These are phyloP conservation scores for Cololabis saira DNA, from an alignment of 2,113 vertebrate genomes.

Conservation along the genomic window DNA sequence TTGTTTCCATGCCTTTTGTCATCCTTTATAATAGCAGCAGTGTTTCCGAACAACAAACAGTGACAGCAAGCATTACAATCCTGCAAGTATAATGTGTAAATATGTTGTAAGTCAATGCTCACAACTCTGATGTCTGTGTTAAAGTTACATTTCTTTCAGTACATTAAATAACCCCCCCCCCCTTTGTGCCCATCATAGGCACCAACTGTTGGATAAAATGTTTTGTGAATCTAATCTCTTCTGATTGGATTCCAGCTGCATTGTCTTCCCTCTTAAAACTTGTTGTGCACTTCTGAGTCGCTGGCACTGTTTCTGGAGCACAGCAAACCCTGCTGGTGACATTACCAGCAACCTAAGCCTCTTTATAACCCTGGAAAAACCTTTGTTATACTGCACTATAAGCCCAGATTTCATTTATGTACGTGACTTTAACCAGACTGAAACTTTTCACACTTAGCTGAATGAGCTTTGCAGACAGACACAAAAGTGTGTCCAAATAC, in stretches of 20 bases:
- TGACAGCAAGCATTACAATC: slow-evolving; percentile 19
- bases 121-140: slow-evolving; percentile 7
- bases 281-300: slow-evolving; percentile 49
- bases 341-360: slow-evolving; percentile 67
- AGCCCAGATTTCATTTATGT: slow-evolving; percentile 70
- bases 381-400: slow-evolving; percentile 59
- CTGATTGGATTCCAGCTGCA: slow-evolving; percentile 49
- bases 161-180: slow-evolving; percentile 32
- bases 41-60: too few relatives aligned
- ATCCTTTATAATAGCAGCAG: too few relatives aligned
- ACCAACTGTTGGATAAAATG: slow-evolving; percentile 41
- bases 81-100: too few relatives aligned
- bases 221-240: slow-evolving; percentile 66
- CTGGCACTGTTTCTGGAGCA: slow-evolving; percentile 26
- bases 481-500: slow-evolving; percentile 19
- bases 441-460: slow-evolving; percentile 70
- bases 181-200: slow-evolving; percentile 28
- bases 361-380: slow-evolving; percentile 62
- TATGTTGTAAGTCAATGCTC: slow-evolving; percentile 8
- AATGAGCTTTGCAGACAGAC: slow-evolving; percentile 61
- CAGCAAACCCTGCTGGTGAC: slow-evolving; percentile 62
- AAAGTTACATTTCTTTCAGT: slow-evolving; percentile 29
- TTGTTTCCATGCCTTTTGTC: too few relatives aligned
- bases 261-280: slow-evolving; percentile 57
- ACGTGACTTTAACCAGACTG: slow-evolving; percentile 66